Evolutionary conservation across 1,140 invertebrate species (phyloP), one percentile per base, ranked within the genome.

Genomic region (Aphaenogaster ashmeadi): DNA sequence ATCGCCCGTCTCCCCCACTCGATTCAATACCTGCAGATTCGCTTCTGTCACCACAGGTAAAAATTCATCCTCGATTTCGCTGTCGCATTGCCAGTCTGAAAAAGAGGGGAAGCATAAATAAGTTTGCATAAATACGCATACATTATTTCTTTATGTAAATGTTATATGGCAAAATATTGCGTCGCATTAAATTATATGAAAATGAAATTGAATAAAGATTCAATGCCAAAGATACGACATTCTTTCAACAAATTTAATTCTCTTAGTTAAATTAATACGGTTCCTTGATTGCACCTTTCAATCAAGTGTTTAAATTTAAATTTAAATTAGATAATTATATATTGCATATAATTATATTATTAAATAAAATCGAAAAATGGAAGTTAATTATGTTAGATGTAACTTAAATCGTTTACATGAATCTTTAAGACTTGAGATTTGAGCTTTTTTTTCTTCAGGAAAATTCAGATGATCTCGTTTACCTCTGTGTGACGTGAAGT

Each of bases 31-130:
- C 88, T 95, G 92, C 69, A 95, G 90, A 93, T 93, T 95, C 60
- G 95, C 94, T 72, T 95, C 95, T 1, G 94, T 95, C 18, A 93
- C 94, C 33, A 92, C 91, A 67, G 95, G 95, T 92, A 95, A 91
- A 93, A 95, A 95, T 87, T 95, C 95, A 18, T 81, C 80, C 83
- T 95, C 95, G 66, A 95, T 95, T 79, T 95, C 95, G 88, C 89
- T 95, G 74, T 95, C 94, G 36, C 36, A 54, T 13, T 27, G n/a
- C 94, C 94, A 95, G 91, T 95, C 95, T 95, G 54, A 41, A 36
- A 86, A 78, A 88, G 41, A 38, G 58, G 62, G 2, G 13, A 56
- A 81, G 11, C 8, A 44, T 44, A 21, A 5, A 33, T 21, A 72
- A 27, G 27, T 27, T 27, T 27, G 27, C 27, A 27, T 27, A 27